A percentile compares a stretch with the other conserved stretches of the same genome.
Evolutionary conservation across 2,797 vertebrate species (phyloP).

Genomic region (Clamator glandarius): DNA sequence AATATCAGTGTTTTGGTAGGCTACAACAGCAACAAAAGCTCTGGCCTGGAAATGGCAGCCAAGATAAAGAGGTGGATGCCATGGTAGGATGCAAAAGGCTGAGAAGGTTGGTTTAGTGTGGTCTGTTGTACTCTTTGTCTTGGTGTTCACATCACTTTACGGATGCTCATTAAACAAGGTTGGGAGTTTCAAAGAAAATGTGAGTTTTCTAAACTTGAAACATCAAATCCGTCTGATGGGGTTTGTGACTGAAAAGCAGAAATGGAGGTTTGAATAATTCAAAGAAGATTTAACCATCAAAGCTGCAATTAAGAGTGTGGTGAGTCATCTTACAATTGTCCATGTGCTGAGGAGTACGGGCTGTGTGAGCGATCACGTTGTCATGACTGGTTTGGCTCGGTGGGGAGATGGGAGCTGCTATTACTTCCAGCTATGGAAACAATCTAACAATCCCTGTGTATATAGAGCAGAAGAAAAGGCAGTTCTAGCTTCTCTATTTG

Average conservation of each 20-base stretch:
- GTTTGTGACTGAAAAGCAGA: constrained; percentile 17
- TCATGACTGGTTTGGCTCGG: constrained; percentile 43
- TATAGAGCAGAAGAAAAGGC: constrained; percentile 37
- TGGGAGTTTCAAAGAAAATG: constrained; percentile 2
- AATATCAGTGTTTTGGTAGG: not conserved
- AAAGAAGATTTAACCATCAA: constrained; percentile 49
- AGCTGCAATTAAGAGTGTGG: constrained; percentile 37
- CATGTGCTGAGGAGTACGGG: constrained; percentile 6
- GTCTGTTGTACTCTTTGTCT: not conserved
- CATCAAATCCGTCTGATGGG: constrained; percentile 35
- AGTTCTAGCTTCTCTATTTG: not conserved
- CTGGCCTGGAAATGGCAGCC: not conserved
- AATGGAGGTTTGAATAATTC: constrained; percentile 29
- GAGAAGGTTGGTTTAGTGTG: not conserved
- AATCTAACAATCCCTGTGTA: not conserved
- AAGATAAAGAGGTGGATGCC: not conserved
- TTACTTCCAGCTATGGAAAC: constrained; percentile 32
- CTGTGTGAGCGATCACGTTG: constrained; percentile 10
- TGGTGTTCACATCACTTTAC: not conserved
- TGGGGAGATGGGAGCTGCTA: not conserved
- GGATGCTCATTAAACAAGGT: not conserved
- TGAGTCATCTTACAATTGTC: constrained; percentile 41
- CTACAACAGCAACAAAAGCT: not conserved
- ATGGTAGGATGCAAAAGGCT: not conserved
- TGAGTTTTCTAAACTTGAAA: constrained; percentile 31